Evolutionary conservation across 2,888 invertebrate species (phyloP).

Genomic region (Phengaris arion): DNA sequence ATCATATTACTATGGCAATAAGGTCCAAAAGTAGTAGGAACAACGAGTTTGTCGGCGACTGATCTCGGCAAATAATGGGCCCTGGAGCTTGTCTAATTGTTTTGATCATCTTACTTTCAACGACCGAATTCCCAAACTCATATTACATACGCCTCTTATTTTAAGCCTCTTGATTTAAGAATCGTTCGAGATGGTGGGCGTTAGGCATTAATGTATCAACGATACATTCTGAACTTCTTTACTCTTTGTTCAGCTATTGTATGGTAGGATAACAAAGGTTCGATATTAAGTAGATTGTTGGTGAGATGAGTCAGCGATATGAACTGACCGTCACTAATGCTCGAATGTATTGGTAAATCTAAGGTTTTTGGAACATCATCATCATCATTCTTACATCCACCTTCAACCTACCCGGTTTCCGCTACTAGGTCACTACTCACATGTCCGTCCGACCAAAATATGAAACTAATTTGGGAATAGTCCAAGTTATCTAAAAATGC

Average conservation of each 20-base stretch:
- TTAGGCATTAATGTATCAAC: not conserved
- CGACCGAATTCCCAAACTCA: too few species aligned
- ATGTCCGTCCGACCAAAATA: too few species aligned
- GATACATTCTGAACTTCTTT: conserved; percentile 32
- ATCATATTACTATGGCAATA: too few species aligned
- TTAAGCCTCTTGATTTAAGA: too few species aligned
- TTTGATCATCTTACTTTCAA: too few species aligned
- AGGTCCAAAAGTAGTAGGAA: too few species aligned
- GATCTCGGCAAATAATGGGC: too few species aligned
- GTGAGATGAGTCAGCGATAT: conserved; percentile 51
- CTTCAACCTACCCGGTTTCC: not conserved
- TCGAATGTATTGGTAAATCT: conserved; percentile 30
- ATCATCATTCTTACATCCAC: not conserved
- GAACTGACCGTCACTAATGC: conserved; percentile 37
- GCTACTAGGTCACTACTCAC: not conserved
- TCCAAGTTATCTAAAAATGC: too few species aligned
- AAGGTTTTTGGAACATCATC: not conserved
- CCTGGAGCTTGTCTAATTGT: too few species aligned
- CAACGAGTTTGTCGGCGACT: too few species aligned
- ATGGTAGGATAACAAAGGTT: conserved; percentile 43
- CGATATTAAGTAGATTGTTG: conserved; percentile 54
- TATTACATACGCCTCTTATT: too few species aligned
- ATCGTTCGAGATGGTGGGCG: not conserved
- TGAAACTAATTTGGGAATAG: too few species aligned
- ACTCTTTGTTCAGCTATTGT: conserved; percentile 38